A percentile compares a stretch with the other conserved stretches of the same genome.
phyloP scores from a whole-genome alignment of 2,797 vertebrate genomes.

The Hafferia zeledoni region DNA sequence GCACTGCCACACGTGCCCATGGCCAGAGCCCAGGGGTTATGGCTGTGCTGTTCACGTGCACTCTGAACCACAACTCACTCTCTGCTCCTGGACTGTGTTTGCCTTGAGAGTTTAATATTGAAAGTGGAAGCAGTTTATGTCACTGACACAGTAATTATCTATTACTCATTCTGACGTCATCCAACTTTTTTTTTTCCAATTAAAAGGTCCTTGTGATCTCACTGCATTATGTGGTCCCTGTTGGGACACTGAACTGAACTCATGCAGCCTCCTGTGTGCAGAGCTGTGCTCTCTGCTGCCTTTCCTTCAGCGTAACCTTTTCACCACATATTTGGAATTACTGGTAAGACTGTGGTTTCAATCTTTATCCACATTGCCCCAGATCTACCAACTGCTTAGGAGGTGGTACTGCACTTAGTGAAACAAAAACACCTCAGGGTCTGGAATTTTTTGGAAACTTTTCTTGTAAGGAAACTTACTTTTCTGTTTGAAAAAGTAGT shows the following conservation, averaged over 20 bases:
- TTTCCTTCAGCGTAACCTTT: not conserved
- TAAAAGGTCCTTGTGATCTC: not conserved
- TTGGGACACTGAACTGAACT: not conserved
- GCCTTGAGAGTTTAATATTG: not conserved
- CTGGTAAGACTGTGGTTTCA: not conserved
- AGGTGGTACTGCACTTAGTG: not conserved
- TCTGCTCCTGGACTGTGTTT: not conserved
- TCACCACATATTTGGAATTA: slow-evolving; percentile 1
- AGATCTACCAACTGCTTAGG: not conserved
- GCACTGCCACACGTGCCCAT: not conserved
- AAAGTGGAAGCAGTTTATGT: slow-evolving; percentile 31
- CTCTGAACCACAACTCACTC: not conserved
- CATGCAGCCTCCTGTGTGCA: not conserved
- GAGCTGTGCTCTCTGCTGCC: not conserved
- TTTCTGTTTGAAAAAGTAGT: not conserved
- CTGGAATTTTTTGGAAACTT: not conserved
- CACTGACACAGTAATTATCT: not conserved
- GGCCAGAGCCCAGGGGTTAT: not conserved
- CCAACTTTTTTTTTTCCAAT: not conserved
- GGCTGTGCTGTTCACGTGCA: not conserved
- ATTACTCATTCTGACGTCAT: not conserved
- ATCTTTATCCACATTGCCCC: not conserved
- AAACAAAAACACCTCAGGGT: not conserved
- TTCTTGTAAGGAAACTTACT: not conserved
- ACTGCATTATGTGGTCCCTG: not conserved